These are phyloP conservation scores for Tetrao urogallus DNA, from an alignment of 2,113 vertebrate species.

Conservation along the genomic window DNA sequence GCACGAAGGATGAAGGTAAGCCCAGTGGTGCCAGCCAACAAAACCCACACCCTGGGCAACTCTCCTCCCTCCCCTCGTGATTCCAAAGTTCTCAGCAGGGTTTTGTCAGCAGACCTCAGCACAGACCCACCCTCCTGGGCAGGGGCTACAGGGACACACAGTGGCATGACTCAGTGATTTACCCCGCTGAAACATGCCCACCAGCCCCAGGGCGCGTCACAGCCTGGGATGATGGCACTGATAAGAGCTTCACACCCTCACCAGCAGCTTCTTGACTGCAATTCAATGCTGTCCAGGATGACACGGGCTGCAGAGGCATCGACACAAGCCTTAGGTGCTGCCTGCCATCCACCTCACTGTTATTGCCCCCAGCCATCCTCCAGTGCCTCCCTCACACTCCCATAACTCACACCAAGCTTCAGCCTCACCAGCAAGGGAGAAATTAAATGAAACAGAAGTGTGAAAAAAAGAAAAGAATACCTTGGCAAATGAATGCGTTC, in stretches of 20 bases:
- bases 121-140: neutral
- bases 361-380: neutral
- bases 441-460: neutral
- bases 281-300: neutral
- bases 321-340: fast-evolving
- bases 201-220: neutral
- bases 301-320: neutral
- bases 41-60: neutral
- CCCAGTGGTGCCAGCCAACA: neutral
- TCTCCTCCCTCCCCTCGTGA: neutral
- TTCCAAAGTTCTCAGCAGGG: neutral
- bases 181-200: fast-evolving
- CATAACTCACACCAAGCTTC: fast-evolving
- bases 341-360: fast-evolving
- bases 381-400: fast-evolving
- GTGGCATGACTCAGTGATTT: neutral
- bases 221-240: neutral
- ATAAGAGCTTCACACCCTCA: neutral
- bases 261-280: neutral
- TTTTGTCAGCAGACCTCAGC: neutral
- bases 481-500: neutral
- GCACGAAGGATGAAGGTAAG: neutral
- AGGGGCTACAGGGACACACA: neutral
- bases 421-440: neutral
- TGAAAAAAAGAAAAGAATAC: neutral